Base-by-base conservation (phyloP, 2,797 vertebrate species). In the Chaetophractus vellerosus region DNA sequence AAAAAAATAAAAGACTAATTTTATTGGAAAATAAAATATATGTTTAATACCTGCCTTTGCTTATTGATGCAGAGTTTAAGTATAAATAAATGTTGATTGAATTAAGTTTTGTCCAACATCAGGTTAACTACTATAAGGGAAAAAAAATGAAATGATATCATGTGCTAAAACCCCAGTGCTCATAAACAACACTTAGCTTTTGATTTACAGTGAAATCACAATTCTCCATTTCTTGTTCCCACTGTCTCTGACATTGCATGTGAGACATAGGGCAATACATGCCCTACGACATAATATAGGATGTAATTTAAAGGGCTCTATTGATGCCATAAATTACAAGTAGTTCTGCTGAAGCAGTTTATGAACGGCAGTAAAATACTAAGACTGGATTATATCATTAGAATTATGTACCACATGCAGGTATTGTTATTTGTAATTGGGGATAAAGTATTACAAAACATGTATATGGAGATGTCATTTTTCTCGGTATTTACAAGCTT, bases 341-440 rank as follows among this genome's bases (percentile, higher is more conserved):
- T 97, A 97, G 95, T 97, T 96, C 97, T 98, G 97, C 98, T 97
- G 97, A 96, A 97, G 97, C 97, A 97, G 96, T 98, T 98, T 98
- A 98, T 98, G 98, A 98, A 98, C 97, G 95, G 98, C 91, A 98
- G 97, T 98, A 98, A 99, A 99, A 98, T 83, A 63, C 97, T 97
- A 97, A 97, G 98, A 97, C 97, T 98, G 97, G 97, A 97, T 98
- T 98, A 94, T 96, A 97, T 97, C 97, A 97, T 98, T 98, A 97
- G 96, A 98, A 97, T 98, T 95, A 96, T 95, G 91, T 89, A 97
- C 85, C 87, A 89, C 95, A 90, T 98, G 94, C 52, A 91, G 87
- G 59, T 97, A 98, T 97, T 97, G 93, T 97, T 98, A 98, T 98
- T 98, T 98, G 97, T 98, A 98, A 97, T 97, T 96, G n/a, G 79